Conservation (phyloP, 2,797 vertebrate genomes). For the Loris lydekkerianus region DNA sequence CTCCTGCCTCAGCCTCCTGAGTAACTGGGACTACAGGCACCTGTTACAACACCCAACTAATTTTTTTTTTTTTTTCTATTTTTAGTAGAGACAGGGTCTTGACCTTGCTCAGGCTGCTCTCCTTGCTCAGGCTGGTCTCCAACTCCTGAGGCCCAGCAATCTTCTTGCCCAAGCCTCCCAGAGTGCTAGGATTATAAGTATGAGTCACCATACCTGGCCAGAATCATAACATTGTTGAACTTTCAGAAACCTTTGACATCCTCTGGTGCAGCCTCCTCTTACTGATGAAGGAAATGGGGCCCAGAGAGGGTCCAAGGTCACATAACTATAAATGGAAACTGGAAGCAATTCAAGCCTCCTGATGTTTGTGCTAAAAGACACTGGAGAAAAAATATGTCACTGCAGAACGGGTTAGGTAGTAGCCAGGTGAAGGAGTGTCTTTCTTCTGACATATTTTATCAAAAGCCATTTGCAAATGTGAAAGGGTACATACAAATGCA, state of each 20-base stretch:
- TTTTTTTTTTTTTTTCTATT: too few relatives aligned
- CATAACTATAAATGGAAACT: neutral
- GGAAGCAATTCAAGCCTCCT: neutral
- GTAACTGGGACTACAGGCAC: too few relatives aligned
- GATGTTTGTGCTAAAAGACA: neutral
- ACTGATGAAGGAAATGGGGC: neutral
- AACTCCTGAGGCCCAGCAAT: too few relatives aligned
- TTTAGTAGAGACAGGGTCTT: too few relatives aligned
- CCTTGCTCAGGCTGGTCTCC: too few relatives aligned
- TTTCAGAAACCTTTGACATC: neutral
- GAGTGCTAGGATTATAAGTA: too few relatives aligned
- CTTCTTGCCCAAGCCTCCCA: too few relatives aligned
- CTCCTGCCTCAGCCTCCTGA: too few relatives aligned
- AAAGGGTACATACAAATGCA: neutral
- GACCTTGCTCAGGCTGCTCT: too few relatives aligned
- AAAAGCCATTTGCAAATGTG: neutral
- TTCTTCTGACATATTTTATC: slow-evolving; percentile 2
- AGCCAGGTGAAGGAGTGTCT: neutral
- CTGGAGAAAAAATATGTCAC: neutral
- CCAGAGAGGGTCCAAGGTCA: neutral
- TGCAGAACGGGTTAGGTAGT: neutral
- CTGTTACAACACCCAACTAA: too few relatives aligned
- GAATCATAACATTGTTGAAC: slow-evolving; percentile 2
- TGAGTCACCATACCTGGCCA: neutral
- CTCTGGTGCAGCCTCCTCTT: neutral